Base-by-base conservation (phyloP, 2,113 vertebrate species). In the Malaclemys terrapin region DNA sequence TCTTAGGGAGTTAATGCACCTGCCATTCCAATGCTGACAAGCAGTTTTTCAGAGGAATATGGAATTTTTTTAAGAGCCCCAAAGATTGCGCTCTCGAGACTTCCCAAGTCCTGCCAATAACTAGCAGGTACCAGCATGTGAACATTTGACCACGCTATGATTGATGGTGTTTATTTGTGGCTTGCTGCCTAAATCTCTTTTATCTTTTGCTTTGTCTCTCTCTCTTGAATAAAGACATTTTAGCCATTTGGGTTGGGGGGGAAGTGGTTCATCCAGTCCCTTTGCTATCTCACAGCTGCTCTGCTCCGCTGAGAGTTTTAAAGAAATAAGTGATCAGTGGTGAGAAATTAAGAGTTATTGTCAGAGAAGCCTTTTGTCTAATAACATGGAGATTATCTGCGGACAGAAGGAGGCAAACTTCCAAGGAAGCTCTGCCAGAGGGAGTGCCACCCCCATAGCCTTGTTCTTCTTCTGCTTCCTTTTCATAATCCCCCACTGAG, bases 111-210 rank as follows among this genome's bases (percentile, higher is more conserved):
- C 98, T 98, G 99, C 98, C 99, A 99, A 98, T 98, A 98, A 98
- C 97, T 96, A 96, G 94, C 96, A 98, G 98, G 98, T 98, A 98
- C 97, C 96, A 98, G 98, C 98, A 98, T 97, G 97, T 98, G 99
- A 98, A 98, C 98, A 97, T 96, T 98, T 98, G 99, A 98, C 98
- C 98, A 98, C 98, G 82, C 95, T 95, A 98, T 99, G 99, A 99
- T 99, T 99, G 98, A 99, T 99, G 98, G 98, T 97, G 98, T 98
- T 99, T 99, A 99, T 99, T 99, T 99, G 98, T 98, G 98, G 98
- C 98, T 98, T 98, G 91, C 92, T 97, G 97, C 96, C 98, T 98
- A 97, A 98, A 98, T 98, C 97, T 97, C 96, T 98, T 97, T 96
- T 92, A 95, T 94, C 87, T 94, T 96, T 96, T 94, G 94, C 95